A percentile compares a stretch with the other conserved stretches of the same genome.
phyloP scores from a whole-genome alignment of 2,113 vertebrate genomes.

The Fregetta grallaria region DNA sequence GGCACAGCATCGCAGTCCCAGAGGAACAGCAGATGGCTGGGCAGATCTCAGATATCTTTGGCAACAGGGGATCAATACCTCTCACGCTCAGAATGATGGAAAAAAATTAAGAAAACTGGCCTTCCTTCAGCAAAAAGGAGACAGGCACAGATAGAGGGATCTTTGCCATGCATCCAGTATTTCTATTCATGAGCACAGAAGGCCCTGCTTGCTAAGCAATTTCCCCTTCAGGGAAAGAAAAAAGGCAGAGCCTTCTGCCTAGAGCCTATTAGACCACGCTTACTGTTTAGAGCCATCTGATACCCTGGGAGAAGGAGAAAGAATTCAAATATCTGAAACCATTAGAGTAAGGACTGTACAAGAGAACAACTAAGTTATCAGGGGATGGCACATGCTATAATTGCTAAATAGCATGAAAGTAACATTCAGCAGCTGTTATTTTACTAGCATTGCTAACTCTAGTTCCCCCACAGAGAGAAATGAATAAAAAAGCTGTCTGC shows the following conservation, averaged over 20 bases:
- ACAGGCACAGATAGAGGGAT: neutral
- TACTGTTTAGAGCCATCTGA: neutral
- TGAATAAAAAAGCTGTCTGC: neutral
- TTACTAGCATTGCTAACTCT: neutral
- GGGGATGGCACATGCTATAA: neutral
- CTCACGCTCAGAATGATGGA: neutral
- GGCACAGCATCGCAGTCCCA: neutral
- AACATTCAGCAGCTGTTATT: neutral
- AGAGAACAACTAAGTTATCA: neutral
- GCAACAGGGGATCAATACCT: neutral
- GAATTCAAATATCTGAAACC: neutral
- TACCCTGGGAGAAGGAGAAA: slow-evolving; percentile 9
- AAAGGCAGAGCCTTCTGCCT: neutral
- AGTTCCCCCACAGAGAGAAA: neutral
- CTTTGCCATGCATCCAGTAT: accelerated
- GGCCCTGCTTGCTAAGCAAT: neutral
- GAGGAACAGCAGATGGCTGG: neutral
- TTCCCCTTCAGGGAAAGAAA: neutral
- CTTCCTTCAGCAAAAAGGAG: neutral
- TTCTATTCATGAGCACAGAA: neutral
- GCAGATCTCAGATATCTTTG: neutral
- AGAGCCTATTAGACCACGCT: neutral
- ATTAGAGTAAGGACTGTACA: neutral
- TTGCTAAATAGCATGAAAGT: neutral
- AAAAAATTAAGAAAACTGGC: neutral